Conservation (phyloP, 53 echinoderm and acorn worm species). For the Pentamera pediparva region DNA sequence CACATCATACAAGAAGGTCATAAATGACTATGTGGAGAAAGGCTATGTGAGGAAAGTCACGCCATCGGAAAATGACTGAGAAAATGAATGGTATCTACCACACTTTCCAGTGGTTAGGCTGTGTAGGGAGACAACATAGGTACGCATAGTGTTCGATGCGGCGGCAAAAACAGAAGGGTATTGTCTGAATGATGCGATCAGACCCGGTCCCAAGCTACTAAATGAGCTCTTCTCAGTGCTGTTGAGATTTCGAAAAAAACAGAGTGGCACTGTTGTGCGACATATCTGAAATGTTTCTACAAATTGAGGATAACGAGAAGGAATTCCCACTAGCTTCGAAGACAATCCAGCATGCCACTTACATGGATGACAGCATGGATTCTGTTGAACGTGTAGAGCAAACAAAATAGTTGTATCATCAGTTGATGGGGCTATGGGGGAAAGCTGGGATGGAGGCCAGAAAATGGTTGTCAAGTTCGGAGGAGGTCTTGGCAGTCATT, state of each 20-base stretch:
- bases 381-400: not conserved
- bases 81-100: not conserved
- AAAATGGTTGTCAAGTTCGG: not conserved
- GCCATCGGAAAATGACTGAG: not conserved
- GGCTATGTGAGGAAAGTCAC: not conserved
- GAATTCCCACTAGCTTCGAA: not conserved
- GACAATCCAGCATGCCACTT: not conserved
- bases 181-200: not conserved
- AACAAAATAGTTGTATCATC: not conserved
- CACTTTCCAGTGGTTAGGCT: not conserved
- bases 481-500: not conserved
- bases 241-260: not conserved
- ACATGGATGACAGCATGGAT: not conserved
- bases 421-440: not conserved
- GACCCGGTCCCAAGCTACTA: not conserved
- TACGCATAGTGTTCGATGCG: not conserved
- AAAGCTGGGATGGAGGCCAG: not conserved
- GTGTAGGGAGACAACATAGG: not conserved
- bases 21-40: not conserved
- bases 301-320: not conserved
- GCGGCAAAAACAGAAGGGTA: not conserved
- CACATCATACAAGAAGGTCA: not conserved
- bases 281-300: not conserved
- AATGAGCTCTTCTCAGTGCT: not conserved
- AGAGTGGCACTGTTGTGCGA: not conserved